Evolutionary conservation across 2,113 vertebrate species (phyloP).

Genomic region (Ophthalmolycus amberensis): DNA sequence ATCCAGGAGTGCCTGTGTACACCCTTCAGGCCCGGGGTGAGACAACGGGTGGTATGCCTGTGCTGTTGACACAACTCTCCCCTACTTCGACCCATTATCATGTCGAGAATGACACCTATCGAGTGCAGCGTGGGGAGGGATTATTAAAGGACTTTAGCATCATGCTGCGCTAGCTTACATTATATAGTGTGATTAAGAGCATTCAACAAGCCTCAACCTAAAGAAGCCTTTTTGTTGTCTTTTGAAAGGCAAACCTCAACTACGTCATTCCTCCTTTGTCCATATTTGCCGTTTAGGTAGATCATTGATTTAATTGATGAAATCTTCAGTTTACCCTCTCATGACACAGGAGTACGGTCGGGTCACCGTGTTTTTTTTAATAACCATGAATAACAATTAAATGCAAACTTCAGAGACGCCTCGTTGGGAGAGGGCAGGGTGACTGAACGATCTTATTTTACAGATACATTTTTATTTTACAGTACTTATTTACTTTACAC

Average conservation of each 20-base stretch:
- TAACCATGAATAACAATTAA: neutral
- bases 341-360: neutral
- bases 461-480: too few species aligned
- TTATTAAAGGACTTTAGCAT: neutral
- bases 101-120: neutral
- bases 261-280: neutral
- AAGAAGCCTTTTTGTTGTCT: neutral
- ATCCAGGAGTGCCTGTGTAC: slow-evolving; percentile 39
- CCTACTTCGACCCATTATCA: slow-evolving; percentile 5
- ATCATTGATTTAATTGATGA: neutral
- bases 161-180: neutral
- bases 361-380: neutral
- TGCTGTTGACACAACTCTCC: slow-evolving; percentile 27
- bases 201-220: neutral
- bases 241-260: neutral
- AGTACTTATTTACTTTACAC: too few species aligned
- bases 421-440: neutral
- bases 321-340: neutral
- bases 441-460: neutral
- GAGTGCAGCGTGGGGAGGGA: neutral
- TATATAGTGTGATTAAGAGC: neutral
- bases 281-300: neutral
- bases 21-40: slow-evolving; percentile 21
- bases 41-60: slow-evolving; percentile 30
- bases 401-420: neutral